These are phyloP conservation scores for human DNA, from an alignment of 2,113 vertebrate genomes.

Conservation along the genomic window GRCh38 chr3:120805001-120805500, in stretches of 20 bases:
- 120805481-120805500: background rate
- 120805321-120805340: background rate
- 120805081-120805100: background rate
- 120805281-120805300: background rate
- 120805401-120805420: background rate
- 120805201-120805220: background rate
- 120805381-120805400: background rate
- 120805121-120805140: background rate
- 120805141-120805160: background rate
- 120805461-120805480: background rate
- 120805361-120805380: background rate
- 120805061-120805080: slow-evolving; percentile 35
- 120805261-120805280: background rate
- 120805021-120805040: background rate
- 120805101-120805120: background rate
- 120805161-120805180: background rate
- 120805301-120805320: background rate
- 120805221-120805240: background rate
- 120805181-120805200: background rate
- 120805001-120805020: slow-evolving; percentile 35
- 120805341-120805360: background rate
- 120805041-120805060: background rate
- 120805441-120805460: background rate
- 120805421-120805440: background rate
- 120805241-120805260: background rate